Evolutionary conservation across 2,888 invertebrate genomes (phyloP).

Genomic region (Eilema depressum): DNA sequence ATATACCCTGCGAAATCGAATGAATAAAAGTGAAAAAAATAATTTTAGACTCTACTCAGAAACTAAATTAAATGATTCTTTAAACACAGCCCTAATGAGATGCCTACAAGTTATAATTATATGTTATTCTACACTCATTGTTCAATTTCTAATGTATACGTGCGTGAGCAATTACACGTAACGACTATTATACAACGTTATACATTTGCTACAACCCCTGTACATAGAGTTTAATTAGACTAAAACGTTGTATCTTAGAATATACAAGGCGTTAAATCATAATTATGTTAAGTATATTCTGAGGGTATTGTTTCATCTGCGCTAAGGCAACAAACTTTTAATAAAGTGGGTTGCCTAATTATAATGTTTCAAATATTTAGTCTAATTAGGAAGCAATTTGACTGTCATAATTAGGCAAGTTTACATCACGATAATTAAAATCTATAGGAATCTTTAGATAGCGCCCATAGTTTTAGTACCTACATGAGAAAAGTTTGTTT

Average conservation of each 20-base stretch:
- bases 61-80: not conserved
- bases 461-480: not conserved
- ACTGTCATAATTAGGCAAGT: not conserved
- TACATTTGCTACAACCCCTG: not conserved
- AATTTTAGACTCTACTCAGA: not conserved
- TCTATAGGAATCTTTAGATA: not conserved
- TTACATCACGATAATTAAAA: not conserved
- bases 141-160: conserved; percentile 17
- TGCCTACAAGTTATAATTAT: conserved; percentile 12
- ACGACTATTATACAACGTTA: not conserved
- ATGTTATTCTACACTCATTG: conserved; percentile 17
- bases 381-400: not conserved
- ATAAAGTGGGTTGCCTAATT: not conserved
- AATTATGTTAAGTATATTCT: not conserved
- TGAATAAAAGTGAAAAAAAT: not conserved
- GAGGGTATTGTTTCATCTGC: conserved; percentile 3
- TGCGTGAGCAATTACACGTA: not conserved
- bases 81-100: conserved; percentile 9
- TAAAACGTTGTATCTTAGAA: conserved; percentile 10
- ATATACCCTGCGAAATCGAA: no score
- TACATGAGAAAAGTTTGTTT: not conserved
- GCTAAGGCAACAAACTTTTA: not conserved
- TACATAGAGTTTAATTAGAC: conserved; percentile 10
- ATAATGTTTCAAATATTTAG: not conserved
- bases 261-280: conserved; percentile 1